Evolutionary conservation across 92 coral and sea anemone genomes (phyloP), one percentile per base, ranked within the genome.

Genomic region (Epizoanthus illoricatus): DNA sequence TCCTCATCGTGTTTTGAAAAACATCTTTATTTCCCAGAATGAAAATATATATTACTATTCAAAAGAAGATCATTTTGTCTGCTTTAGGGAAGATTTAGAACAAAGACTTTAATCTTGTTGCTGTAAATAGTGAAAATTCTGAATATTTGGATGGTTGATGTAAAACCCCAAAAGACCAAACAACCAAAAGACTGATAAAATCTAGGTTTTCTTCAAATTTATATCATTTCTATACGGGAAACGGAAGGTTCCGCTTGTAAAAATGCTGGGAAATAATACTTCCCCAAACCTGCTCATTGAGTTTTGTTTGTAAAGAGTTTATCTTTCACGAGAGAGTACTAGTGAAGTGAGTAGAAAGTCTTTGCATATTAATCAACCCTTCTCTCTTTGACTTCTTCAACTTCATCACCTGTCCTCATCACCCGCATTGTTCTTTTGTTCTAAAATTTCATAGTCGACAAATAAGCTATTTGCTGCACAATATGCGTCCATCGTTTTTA

Each of bases 351-450:
- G 71, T 21, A 40, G 6, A 63, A 39, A 62, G 49, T 21, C 57
- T 62, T 21, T 78, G 82, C 61, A 78, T 78, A 78, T 45, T 78
- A 63, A 63, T 62, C 19, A 63, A 19, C 9, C 0, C 12, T 7
- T 13, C 36, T 21, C 56, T 23, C 60, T 52, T 13, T 52, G 56
- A 52, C 56, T 52, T 52, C 12, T 52, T 45, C 39, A 20, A n/a
- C 7, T 71, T 60, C 19, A 45, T n/a, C 82, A 78, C 82, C 82
- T 78, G 82, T 59, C 81, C 52, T 21, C 42, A 23, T 56, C 59
- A 62, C 82, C 82, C 82, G 72, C 82, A 69, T 64, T 42, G 59
- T n/a, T 21, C 49, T 42, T 41, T 78, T 78, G 82, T 78, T 15
- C 66, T 66, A 20, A 62, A 47, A 13, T 78, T 78, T 63, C 71